These are phyloP conservation scores for Sorex fumeus DNA, from an alignment of 2,113 vertebrate genomes.

Conservation along the genomic window DNA sequence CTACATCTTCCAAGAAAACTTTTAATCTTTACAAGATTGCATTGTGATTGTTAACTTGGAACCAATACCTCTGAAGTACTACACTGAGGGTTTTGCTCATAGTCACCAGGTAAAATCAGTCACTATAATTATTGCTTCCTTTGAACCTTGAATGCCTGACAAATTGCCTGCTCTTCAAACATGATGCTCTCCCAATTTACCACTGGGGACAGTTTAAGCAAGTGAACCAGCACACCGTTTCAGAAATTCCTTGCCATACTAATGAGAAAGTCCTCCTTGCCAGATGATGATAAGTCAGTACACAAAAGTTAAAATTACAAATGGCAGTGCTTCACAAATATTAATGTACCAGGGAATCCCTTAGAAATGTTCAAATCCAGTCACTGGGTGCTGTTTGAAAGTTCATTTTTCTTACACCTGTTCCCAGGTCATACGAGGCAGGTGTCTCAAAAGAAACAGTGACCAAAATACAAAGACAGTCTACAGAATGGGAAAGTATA, in stretches of 20 bases:
- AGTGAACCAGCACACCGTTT: background rate
- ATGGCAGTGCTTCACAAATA: background rate
- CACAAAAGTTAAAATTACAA: background rate
- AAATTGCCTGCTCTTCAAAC: background rate
- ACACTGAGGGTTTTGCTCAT: background rate
- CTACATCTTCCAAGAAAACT: background rate
- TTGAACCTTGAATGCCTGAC: background rate
- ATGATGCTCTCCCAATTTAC: background rate
- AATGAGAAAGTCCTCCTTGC: background rate
- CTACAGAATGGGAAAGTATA: too few species aligned
- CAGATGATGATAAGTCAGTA: background rate
- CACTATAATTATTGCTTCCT: background rate
- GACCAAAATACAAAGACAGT: too few species aligned
- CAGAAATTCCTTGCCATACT: too few species aligned
- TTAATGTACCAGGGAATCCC: background rate
- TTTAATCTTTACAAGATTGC: constrained; percentile 36
- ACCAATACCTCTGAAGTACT: background rate
- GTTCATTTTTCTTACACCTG: background rate
- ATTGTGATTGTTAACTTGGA: constrained; percentile 34
- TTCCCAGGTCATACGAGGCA: background rate
- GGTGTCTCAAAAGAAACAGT: too few species aligned
- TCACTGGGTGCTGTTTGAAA: background rate
- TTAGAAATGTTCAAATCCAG: background rate
- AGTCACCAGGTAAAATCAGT: constrained; percentile 6
- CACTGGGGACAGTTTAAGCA: background rate